These are phyloP conservation scores for Tipula unca DNA, from an alignment of 2,888 invertebrate species.

Conservation along the genomic window DNA sequence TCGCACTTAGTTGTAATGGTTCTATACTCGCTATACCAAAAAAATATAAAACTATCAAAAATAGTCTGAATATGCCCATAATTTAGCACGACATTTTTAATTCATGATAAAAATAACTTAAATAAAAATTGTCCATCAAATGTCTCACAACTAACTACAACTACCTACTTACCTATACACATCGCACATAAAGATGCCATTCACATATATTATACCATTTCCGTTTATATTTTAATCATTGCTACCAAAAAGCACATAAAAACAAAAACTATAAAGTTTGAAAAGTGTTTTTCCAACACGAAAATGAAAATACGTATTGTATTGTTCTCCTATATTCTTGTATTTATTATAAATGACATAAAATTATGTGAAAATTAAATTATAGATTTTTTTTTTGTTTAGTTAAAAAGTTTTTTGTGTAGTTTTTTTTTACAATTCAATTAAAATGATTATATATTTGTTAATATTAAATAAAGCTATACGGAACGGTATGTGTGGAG, in stretches of 20 bases:
- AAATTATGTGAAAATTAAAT: slow-evolving; percentile 2
- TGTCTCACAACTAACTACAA: not conserved
- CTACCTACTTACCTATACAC: not conserved
- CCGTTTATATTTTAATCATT: not conserved
- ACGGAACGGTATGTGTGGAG: not conserved
- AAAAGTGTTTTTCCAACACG: slow-evolving; percentile 14
- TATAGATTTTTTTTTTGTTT: not conserved
- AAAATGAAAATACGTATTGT: not conserved
- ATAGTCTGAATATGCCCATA: not conserved
- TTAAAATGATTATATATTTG: slow-evolving; percentile 14
- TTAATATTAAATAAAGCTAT: not conserved
- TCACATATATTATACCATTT: not conserved
- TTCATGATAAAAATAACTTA: not conserved
- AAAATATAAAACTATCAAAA: not conserved
- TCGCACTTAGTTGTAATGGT: too few relatives aligned
- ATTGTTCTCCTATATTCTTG: not conserved
- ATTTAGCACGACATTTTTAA: not conserved
- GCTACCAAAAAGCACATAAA: not conserved
- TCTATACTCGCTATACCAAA: not conserved
- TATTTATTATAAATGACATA: slow-evolving; percentile 4
- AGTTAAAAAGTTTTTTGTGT: not conserved
- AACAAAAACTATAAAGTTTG: not conserved
- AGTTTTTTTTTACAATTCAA: slow-evolving; percentile 14
- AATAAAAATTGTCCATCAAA: not conserved
- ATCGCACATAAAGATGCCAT: not conserved